Base-by-base conservation (phyloP, 1,140 invertebrate genomes). In the Wiebesia pumilae region DNA sequence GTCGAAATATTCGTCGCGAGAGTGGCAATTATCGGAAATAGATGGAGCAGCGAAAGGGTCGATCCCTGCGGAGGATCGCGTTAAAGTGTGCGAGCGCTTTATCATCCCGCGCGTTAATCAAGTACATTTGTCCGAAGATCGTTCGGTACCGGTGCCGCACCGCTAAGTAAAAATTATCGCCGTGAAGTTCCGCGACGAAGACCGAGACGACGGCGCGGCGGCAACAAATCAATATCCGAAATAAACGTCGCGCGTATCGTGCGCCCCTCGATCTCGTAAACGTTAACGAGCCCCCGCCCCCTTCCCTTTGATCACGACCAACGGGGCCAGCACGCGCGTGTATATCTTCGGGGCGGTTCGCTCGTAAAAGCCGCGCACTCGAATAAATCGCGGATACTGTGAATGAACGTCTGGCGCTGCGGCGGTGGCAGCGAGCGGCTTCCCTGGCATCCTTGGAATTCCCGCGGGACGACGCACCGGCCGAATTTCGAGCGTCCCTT, bases 371-470 rank as follows among this genome's bases (percentile, higher is more conserved):
- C 54, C 75, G 75, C 67, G 47, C 65, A 21, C 51, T 47, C 78
- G 69, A 81, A 85, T 85, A 85, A 85, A 85, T 85, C 77, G 77
- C 65, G 35, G 35, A 73, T 21, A 80, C 84, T 58, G 84, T 85
- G 47, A 81, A 85, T 85, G 84, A 81, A 78, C 77, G 77, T 85
- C 78, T 30, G 33, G 65, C 21, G 75, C 35, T 27, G 75, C 19
- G 75, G 65, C 47, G 33, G 81, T 3, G 54, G 71, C 54, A 58
- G 73, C 35, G 35, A 30, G 69, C 4, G 30, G 0, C 43, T 78
- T 14, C 75, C 16, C 33, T 43, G 10, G 67, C 43, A 80, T 85
- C 79, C 79, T 40, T 58, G 80, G 85, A 83, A 82, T 82, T 79
- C 54, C 43, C 58, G 58, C 58, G 58, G 27, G 58, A 27, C 62